These are phyloP conservation scores for Daphoenositta chrysoptera DNA, from an alignment of 2,113 vertebrate species.

Conservation along the genomic window DNA sequence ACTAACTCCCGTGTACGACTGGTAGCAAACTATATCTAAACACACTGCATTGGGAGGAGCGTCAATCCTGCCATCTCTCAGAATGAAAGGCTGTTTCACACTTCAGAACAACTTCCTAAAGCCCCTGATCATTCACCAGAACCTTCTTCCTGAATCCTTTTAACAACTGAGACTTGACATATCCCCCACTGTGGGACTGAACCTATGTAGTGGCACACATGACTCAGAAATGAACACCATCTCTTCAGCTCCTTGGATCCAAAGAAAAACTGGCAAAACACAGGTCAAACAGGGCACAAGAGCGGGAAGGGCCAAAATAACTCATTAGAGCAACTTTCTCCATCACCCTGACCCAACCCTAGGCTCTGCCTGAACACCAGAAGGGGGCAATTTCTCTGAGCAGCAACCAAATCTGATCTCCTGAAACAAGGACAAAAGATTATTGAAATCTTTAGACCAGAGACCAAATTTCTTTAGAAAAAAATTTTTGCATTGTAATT, in stretches of 20 bases:
- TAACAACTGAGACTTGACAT: neutral
- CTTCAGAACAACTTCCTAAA: neutral
- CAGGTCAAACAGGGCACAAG: neutral
- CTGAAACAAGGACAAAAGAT: neutral
- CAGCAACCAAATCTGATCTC: neutral
- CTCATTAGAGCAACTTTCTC: neutral
- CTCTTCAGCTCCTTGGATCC: neutral
- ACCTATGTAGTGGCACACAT: fast-evolving
- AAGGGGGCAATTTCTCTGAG: neutral
- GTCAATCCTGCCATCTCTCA: neutral
- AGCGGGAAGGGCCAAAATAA: neutral
- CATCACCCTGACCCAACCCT: neutral
- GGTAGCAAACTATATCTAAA: neutral
- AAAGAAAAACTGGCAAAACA: neutral
- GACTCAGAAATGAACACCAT: neutral
- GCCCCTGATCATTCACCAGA: neutral
- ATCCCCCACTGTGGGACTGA: neutral
- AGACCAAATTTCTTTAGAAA: neutral
- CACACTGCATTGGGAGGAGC: neutral
- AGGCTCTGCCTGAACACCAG: neutral
- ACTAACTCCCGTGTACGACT: neutral
- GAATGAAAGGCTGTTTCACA: neutral
- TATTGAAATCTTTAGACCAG: neutral
- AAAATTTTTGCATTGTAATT: neutral
- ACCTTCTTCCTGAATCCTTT: neutral